Conservation (phyloP, 2,888 invertebrate species). For the Holacanthella duospinosa region DNA sequence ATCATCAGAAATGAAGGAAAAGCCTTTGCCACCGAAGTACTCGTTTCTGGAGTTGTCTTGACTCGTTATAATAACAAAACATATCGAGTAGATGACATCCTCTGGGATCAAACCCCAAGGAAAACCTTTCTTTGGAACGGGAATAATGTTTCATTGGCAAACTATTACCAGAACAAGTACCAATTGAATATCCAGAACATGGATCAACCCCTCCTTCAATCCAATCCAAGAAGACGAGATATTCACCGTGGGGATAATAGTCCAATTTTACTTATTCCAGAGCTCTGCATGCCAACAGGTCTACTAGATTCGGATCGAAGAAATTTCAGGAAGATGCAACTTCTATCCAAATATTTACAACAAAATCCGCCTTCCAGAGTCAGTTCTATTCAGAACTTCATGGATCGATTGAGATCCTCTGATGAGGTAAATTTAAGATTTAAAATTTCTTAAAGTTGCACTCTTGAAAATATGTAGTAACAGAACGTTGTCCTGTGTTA, state of each 20-base stretch:
- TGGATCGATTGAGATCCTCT: slow-evolving; percentile 47
- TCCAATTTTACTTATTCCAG: slow-evolving; percentile 58
- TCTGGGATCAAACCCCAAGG: slow-evolving; percentile 6
- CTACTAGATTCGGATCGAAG: slow-evolving; percentile 69
- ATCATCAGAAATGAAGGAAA: slow-evolving; percentile 42
- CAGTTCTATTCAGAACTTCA: slow-evolving; percentile 53
- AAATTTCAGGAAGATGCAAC: slow-evolving; percentile 77
- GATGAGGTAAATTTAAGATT: slow-evolving; percentile 39
- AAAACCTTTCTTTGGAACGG: slow-evolving; percentile 47
- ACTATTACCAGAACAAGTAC: slow-evolving; percentile 38
- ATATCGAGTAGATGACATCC: slow-evolving; percentile 11
- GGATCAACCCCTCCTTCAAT: slow-evolving; percentile 40
- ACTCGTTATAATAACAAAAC: slow-evolving; percentile 56
- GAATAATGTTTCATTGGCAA: slow-evolving; percentile 14
- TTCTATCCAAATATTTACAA: slow-evolving; percentile 65
- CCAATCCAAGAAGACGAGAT: slow-evolving; percentile 38
- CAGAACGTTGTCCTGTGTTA: no score
- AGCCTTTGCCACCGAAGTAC: slow-evolving; percentile 36
- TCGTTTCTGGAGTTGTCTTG: slow-evolving; percentile 10
- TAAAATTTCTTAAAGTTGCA: no score
- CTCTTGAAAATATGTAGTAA: no score
- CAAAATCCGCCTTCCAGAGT: slow-evolving; percentile 68
- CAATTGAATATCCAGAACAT: slow-evolving; percentile 40
- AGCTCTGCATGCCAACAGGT: slow-evolving; percentile 78
- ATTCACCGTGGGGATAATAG: slow-evolving; percentile 22